A percentile compares a stretch with the other conserved stretches of the same genome.
These are phyloP conservation scores for Heliothis virescens DNA, from an alignment of 1,140 invertebrate species.

Conservation along the genomic window DNA sequence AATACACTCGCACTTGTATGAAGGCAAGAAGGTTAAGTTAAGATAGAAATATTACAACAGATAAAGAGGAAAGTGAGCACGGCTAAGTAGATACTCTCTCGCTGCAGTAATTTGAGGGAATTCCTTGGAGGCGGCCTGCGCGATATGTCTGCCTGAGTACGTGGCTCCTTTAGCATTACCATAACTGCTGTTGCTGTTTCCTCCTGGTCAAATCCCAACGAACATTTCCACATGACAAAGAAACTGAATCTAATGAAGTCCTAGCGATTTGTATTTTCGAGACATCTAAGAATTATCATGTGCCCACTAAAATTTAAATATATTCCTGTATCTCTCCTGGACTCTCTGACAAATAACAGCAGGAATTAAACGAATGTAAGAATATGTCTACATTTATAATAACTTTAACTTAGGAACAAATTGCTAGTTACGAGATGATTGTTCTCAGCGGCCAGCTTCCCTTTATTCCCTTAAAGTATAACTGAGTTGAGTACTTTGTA, in stretches of 20 bases:
- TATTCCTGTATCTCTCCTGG: no score
- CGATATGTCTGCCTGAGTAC: constrained; percentile 37
- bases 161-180: constrained; percentile 42
- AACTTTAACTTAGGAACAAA: constrained; percentile 4
- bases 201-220: constrained; percentile 34
- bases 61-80: constrained; percentile 45
- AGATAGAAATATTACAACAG: constrained; percentile 45
- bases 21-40: constrained; percentile 33
- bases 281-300: background rate
- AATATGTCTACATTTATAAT: no score
- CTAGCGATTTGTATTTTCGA: background rate
- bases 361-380: no score
- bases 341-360: no score
- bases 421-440: constrained; percentile 15
- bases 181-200: constrained; percentile 39
- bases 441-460: constrained; percentile 8
- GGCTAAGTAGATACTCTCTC: constrained; percentile 43
- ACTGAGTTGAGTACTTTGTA: constrained; percentile 33
- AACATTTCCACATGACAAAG: constrained; percentile 10
- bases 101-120: constrained; percentile 45
- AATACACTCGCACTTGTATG: constrained; percentile 17
- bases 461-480: constrained; percentile 32
- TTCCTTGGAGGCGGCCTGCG: constrained; percentile 36
- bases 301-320: background rate
- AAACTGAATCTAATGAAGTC: constrained; percentile 24